Evolutionary conservation across 2,888 invertebrate genomes (phyloP), one percentile per base, ranked within the genome.

Genomic region (Drosophila prolongata): DNA sequence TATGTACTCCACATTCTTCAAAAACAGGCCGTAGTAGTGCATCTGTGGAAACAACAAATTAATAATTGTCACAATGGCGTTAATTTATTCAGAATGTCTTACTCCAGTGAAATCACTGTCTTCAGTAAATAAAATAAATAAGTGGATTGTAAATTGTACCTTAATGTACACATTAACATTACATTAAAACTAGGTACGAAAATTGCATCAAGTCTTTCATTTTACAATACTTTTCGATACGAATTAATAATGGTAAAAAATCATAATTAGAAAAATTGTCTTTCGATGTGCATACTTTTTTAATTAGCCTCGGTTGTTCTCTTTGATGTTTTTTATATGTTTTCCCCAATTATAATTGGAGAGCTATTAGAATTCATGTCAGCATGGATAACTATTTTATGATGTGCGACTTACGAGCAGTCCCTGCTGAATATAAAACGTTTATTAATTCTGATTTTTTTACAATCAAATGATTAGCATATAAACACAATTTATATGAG

Each of bases 1-100:
- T 38, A 80, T 54, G 35, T 70, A 68, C 16, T 79, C 67, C 27
- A 50, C 66, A 34, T 74, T 65, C 49, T 75, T 68, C 53, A 73
- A 30, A 14, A 75, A 59, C 27, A 86, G 34, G 3, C 78, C 78
- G 46, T 68, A 83, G 13, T 74, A 59, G 34, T 78, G 55, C 1
- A 88, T 54, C 84, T 88, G 69, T 6, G 35, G 67, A 30, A 43
- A 4, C 5, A 43, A 54, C 5, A 54, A 34, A 16, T 24, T 37
- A 10, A 10, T 46, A 38, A 35, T 56, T 37, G 9, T 52, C 5
- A 6, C 0, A 14, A 30, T 8, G 30, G 8, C 2, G 8, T 30
- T 30, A 30, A 24, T 24, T 24, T 24, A 24, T 4, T 4, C 24
- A 24, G 4, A 24, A 24, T 24, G 24, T 4, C 3, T 24, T 24